Evolutionary conservation across 2,888 invertebrate genomes (phyloP).

Genomic region (Venusia cambrica): DNA sequence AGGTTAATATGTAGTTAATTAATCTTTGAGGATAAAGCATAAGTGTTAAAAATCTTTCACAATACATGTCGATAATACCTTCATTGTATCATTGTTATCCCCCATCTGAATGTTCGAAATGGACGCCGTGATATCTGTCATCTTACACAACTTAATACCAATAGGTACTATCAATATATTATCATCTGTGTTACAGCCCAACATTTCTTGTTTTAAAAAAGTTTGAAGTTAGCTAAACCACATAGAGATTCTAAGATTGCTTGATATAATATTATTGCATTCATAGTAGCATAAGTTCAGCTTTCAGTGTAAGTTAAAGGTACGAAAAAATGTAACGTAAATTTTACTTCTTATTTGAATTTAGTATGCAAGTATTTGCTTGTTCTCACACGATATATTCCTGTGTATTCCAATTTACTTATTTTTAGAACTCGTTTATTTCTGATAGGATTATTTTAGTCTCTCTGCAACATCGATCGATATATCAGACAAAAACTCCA

Average conservation of each 20-base stretch:
- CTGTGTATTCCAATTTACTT: conserved; percentile 7
- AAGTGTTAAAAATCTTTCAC: conserved; percentile 31
- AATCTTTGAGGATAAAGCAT: too few relatives aligned
- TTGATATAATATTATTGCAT: too few relatives aligned
- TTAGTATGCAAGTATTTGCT: too few relatives aligned
- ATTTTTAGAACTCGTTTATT: too few relatives aligned
- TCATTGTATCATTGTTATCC: conserved; percentile 29
- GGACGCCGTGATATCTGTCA: conserved; percentile 42
- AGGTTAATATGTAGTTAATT: too few relatives aligned
- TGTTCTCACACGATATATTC: conserved; percentile 11
- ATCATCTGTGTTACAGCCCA: conserved; percentile 44
- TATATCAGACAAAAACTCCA: conserved; percentile 68
- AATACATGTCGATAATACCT: conserved; percentile 32
- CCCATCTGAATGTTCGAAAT: conserved; percentile 36
- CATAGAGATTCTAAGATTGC: too few relatives aligned
- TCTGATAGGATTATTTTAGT: too few relatives aligned
- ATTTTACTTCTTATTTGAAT: neutral
- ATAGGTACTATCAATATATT: conserved; percentile 60
- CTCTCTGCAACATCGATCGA: conserved; percentile 49
- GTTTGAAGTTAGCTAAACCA: too few relatives aligned
- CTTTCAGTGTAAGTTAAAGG: too few relatives aligned
- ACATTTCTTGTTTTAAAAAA: conserved; percentile 1
- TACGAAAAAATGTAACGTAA: neutral
- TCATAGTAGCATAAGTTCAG: too few relatives aligned
- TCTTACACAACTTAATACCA: conserved; percentile 73